Conservation (phyloP, 2,888 invertebrate genomes). For the Sinhomidia bicolor region DNA sequence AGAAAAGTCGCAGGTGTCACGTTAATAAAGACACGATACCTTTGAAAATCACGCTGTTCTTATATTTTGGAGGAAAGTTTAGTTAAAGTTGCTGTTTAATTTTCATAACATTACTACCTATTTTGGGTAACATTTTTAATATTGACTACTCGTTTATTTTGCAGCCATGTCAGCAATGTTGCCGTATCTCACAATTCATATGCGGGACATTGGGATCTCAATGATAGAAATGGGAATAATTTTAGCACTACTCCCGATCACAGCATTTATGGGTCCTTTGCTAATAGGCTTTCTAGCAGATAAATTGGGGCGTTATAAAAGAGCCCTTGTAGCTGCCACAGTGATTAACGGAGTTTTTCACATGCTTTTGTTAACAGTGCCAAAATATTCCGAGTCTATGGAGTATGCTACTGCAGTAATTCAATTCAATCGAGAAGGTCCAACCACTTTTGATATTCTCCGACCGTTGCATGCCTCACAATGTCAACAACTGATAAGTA, state of each 20-base stretch:
- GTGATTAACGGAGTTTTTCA: slow-evolving; percentile 90
- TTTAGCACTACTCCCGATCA: slow-evolving; percentile 92
- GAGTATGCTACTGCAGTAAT: slow-evolving; percentile 87
- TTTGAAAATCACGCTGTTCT: slow-evolving; percentile 91
- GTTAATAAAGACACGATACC: slow-evolving; percentile 91
- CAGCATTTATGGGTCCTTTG: slow-evolving; percentile 92
- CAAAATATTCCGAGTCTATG: slow-evolving; percentile 89
- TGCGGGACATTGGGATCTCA: slow-evolving; percentile 93
- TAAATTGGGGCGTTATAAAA: slow-evolving; percentile 92
- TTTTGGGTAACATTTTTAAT: too few species aligned
- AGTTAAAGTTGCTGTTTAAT: too few species aligned
- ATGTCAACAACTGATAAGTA: slow-evolving; percentile 1
- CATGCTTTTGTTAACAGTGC: slow-evolving; percentile 89
- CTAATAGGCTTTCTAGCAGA: slow-evolving; percentile 92
- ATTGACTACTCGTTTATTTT: too few species aligned
- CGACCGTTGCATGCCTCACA: background rate
- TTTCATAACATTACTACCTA: too few species aligned
- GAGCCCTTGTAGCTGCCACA: slow-evolving; percentile 90
- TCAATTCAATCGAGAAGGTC: background rate
- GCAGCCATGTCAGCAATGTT: slow-evolving; percentile 91
- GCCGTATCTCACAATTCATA: slow-evolving; percentile 94
- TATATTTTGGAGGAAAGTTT: slow-evolving; percentile 90
- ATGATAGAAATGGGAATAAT: slow-evolving; percentile 94
- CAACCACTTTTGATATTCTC: background rate
- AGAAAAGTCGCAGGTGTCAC: too few species aligned